Evolutionary conservation across 2,888 invertebrate species (phyloP), one percentile per base, ranked within the genome.

Genomic region (Trichacis sp.): DNA sequence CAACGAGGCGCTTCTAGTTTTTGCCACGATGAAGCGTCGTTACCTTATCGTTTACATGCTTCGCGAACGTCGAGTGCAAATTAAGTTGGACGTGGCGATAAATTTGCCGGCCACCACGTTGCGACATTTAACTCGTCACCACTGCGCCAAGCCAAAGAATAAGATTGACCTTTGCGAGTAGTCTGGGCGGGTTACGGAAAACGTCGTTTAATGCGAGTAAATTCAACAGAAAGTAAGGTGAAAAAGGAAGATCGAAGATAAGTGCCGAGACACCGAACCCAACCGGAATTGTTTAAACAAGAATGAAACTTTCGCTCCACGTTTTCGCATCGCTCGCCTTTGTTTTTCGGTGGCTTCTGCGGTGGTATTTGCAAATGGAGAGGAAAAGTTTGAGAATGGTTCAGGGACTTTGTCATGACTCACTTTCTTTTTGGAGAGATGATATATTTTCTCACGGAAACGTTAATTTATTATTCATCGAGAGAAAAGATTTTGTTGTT

Each of bases 11-110:
- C 24, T 12, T 8, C 15, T 14, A 33, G 30, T 30, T 15, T 48
- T 48, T 33, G 48, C 29, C 46, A 12, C 24, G 46, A 46, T 46
- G 50, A 19, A 57, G 14, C 45, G 30, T 19, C 36, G 57, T 57
- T n/a, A n/a, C n/a, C n/a, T n/a, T n/a, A n/a, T 48, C 51, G 51
- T 46, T 58, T 58, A 58, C 58, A 58, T 51, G 51, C 24, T 45
- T 58, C 15, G 51, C 43, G 17, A 51, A 38, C 46, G 46, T 58
- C 51, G 43, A 51, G 51, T 46, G 50, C 51, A 58, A 58, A 58
- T 58, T 58, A 58, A 51, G 38, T 58, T 29, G 51, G 46, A 58
- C 40, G 40, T 29, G 46, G 40, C 47, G 49, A 58, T 58, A 58
- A 58, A 58, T 58, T 57, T 45, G 20, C 49, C 33, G 15, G 50